Evolutionary conservation across 2,113 vertebrate genomes (phyloP).

Genomic region (Rattus norvegicus): DNA sequence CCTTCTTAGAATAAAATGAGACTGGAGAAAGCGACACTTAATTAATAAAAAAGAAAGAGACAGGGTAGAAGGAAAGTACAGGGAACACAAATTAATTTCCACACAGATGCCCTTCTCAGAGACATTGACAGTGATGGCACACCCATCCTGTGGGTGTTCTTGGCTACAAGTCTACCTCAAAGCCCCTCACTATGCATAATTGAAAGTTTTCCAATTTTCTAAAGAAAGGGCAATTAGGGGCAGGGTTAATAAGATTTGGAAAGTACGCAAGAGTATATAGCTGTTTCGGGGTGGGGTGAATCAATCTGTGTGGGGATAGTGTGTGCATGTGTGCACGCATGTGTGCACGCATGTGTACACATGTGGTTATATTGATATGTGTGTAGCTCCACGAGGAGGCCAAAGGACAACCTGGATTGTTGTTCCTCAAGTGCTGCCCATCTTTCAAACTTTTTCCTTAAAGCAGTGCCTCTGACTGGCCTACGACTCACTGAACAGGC

Average conservation of each 20-base stretch:
- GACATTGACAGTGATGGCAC: neutral
- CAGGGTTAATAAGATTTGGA: neutral
- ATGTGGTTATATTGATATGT: neutral
- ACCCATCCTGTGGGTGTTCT: neutral
- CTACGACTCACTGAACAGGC: neutral
- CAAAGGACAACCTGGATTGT: neutral
- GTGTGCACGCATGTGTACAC: neutral
- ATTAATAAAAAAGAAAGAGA: neutral
- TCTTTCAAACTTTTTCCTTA: neutral
- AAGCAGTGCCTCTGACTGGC: neutral
- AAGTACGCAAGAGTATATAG: neutral
- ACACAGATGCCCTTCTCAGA: neutral
- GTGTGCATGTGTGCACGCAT: neutral
- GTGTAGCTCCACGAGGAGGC: neutral
- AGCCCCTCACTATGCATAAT: neutral
- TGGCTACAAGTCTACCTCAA: neutral
- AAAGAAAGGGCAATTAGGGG: neutral
- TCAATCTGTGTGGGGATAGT: neutral
- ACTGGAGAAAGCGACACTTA: neutral
- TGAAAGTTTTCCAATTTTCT: neutral
- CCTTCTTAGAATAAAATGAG: rapidly evolving
- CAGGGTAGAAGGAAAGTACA: neutral
- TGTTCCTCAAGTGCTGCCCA: neutral
- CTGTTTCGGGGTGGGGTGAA: neutral
- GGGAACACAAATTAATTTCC: neutral